Evolutionary conservation across 2,797 vertebrate species (phyloP), one percentile per base, ranked within the genome.

Genomic region (Smutsia gigantea): DNA sequence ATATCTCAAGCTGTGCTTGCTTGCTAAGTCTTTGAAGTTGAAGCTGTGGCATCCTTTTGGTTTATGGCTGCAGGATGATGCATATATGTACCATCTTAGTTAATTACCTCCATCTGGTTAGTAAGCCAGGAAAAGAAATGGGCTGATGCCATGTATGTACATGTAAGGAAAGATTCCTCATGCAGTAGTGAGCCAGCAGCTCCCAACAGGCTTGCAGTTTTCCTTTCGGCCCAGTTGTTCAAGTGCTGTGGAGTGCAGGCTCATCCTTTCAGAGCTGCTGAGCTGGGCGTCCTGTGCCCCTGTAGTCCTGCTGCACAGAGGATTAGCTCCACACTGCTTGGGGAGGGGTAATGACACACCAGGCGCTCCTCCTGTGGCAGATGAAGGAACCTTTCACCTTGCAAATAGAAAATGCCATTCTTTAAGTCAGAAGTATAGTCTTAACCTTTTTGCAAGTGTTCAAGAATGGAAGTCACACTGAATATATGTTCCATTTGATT

Each of bases 71-170:
- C 37, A 75, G 51, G 96, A 39, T 87, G 55, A 92, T 90, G 23
- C 34, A 15, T 87, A 31, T 77, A 96, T 93, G 96, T 59, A 71
- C 81, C 87, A 83, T 87, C 83, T 94, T 93, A 95, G 95, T 74
- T 92, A 95, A 95, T 89, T 93, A 97, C 92, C 94, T 87, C 86
- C 94, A 86, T 93, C 97, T 98, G 91, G 94, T 96, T 90, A 68
- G 55, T 81, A 82, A 86, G 89, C 82, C 91, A 77, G 90, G 72
- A 91, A 94, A 83, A 85, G 88, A 86, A 92, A 90, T 74, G 68
- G 87, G 74, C 87, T 91, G 85, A 59, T 82, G 51, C 71, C 3
- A 0, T 78, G 1, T 84, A 34, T 57, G n/a, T 72, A 13, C 51
- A 18, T 71, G 53, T 8, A 63, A 72, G 71, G 78, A 27, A 53